Evolutionary conservation across 1,140 invertebrate genomes (phyloP), one percentile per base, ranked within the genome.

Genomic region (Drosophila auraria): DNA sequence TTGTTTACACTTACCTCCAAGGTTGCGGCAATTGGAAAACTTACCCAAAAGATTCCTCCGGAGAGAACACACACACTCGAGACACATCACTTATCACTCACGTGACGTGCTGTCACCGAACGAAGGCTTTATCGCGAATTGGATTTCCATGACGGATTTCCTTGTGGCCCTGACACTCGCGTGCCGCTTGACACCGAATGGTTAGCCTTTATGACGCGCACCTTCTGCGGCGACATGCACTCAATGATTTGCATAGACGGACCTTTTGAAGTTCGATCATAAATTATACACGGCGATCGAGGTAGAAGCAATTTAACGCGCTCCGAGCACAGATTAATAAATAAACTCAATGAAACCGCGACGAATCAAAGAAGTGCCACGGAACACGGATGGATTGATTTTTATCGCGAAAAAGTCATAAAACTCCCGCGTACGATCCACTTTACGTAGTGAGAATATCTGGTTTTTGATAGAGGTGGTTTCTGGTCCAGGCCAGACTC

Each of bases 331-430:
- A 64, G 62, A 86, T 82, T 65, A 74, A 78, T 78, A 65, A 75
- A 79, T 83, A 76, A 77, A 72, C 40, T 56, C 51, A 76, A 76
- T 80, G 66, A 80, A 69, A 69, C 59, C 61, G 73, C 61, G 15
- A 14, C 70, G 65, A 56, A 62, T 58, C 33, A 62, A 75, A 75
- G 62, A 38, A 17, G 36, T 36, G 27, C n/a, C 38, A 44, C 45
- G 40, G 50, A 45, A 23, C 56, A 42, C 30, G 58, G 53, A 72
- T 72, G 42, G 40, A 53, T 57, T 53, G 59, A 65, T 73, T 72
- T 57, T 72, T 65, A 50, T 80, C 25, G 45, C 23, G 23, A 25
- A 20, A 51, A 51, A 25, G 20, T 36, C 63, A 30, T 38, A 38
- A 64, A 58, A 66, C 54, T 58, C 68, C 64, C 68, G 23, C 50